Percentiles rank a stretch among this genome's conserved stretches.
Evolutionary conservation across 2,113 vertebrate species (phyloP).

Genomic region (Pomatostomus ruficeps): DNA sequence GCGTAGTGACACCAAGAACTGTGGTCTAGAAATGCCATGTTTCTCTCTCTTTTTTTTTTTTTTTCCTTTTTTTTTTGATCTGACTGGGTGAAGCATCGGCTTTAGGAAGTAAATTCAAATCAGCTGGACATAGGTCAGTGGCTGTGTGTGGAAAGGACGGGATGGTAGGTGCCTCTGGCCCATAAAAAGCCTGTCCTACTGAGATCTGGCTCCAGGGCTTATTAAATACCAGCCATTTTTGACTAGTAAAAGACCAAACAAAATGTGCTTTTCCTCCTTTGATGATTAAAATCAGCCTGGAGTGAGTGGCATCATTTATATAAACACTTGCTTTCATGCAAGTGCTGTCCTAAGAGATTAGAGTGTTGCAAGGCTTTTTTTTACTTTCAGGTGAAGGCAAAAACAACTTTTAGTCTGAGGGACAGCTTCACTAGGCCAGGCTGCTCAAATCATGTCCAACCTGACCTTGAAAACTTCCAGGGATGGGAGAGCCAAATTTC

Average conservation of each 20-base stretch:
- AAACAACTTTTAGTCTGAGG: neutral
- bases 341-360: conserved; percentile 49
- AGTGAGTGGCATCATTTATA: conserved; percentile 52
- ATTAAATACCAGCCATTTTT: conserved; percentile 67
- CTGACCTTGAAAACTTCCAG: neutral
- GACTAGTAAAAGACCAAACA: conserved; percentile 74
- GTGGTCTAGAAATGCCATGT: conserved; percentile 47
- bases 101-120: conserved; percentile 54
- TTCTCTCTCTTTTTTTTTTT: conserved; percentile 13
- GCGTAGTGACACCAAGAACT: conserved; percentile 66
- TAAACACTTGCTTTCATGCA: conserved; percentile 48
- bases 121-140: conserved; percentile 47
- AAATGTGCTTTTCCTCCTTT: conserved; percentile 60
- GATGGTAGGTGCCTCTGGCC: conserved; percentile 28
- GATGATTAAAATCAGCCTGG: conserved; percentile 42
- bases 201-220: conserved; percentile 70
- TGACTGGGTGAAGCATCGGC: neutral
- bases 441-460: neutral
- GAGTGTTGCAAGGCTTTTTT: neutral
- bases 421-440: neutral
- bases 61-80: neutral
- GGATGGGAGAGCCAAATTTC: neutral
- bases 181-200: conserved; percentile 53
- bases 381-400: neutral
- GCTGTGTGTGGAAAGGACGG: neutral